These are phyloP conservation scores for Pseudochromis fuscus DNA, from an alignment of 2,797 vertebrate species.

Conservation along the genomic window DNA sequence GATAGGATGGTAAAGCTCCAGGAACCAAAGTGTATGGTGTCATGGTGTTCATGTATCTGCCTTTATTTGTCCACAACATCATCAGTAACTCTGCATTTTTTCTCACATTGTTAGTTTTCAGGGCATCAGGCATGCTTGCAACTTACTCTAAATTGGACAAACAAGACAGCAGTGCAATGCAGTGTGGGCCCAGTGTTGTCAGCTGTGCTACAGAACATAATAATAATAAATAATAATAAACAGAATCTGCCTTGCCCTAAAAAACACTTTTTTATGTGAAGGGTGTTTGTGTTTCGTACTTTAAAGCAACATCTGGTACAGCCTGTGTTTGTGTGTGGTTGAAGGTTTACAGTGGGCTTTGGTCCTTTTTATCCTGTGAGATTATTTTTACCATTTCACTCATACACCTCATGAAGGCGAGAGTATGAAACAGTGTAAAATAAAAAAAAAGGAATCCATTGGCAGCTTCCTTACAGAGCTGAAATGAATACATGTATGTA, in stretches of 20 bases:
- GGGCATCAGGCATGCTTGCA: slow-evolving; percentile 33
- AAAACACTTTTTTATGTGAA: no score
- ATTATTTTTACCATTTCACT: not conserved
- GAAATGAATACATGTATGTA: not conserved
- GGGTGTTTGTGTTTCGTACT: not conserved
- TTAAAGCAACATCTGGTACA: not conserved
- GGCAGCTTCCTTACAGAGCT: slow-evolving; percentile 12
- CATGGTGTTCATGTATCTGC: slow-evolving; percentile 22
- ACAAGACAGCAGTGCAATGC: slow-evolving; percentile 27
- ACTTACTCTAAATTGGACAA: slow-evolving; percentile 29
- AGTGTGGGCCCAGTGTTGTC: slow-evolving; percentile 10
- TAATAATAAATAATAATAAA: slow-evolving; percentile 30
- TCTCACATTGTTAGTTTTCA: slow-evolving; percentile 37
- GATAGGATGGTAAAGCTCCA: slow-evolving; percentile 22
- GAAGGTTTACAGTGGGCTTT: not conserved
- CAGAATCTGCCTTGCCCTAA: not conserved
- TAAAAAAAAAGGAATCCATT: slow-evolving; percentile 26
- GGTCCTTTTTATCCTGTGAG: slow-evolving; percentile 1
- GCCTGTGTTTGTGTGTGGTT: no score
- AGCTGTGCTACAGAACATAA: no score
- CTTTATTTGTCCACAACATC: slow-evolving; percentile 27
- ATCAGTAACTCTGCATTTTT: slow-evolving; percentile 32
- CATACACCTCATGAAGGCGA: not conserved
- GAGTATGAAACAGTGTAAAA: slow-evolving; percentile 1
- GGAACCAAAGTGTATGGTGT: slow-evolving; percentile 9